phyloP scores from a whole-genome alignment of 2,113 vertebrate genomes.

The Eleginops maclovinus region DNA sequence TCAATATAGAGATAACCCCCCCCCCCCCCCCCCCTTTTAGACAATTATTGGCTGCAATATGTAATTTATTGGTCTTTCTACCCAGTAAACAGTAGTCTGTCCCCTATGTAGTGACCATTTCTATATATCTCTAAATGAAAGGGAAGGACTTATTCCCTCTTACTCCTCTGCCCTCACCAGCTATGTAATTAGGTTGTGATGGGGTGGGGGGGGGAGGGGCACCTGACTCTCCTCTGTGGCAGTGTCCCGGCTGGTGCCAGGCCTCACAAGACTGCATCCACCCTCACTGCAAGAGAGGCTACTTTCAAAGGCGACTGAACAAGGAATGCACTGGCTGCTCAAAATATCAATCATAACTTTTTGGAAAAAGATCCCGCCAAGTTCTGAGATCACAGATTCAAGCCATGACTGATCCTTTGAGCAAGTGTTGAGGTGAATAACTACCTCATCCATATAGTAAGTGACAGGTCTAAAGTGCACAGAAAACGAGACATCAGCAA shows the following conservation, averaged over 20 bases:
- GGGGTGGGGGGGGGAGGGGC: too few species aligned
- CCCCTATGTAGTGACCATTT: constrained; percentile 5
- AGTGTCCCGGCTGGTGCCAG: constrained; percentile 36
- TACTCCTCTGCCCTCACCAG: constrained; percentile 42
- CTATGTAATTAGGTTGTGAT: constrained; percentile 71
- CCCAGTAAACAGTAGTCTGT: neutral
- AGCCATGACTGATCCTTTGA: constrained; percentile 43
- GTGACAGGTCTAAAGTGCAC: constrained; percentile 31
- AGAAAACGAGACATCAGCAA: constrained; percentile 31
- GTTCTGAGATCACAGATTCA: constrained; percentile 46
- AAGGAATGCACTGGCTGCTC: constrained; percentile 28
- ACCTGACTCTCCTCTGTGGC: constrained; percentile 50
- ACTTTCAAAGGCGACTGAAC: constrained; percentile 18
- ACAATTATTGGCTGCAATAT: neutral
- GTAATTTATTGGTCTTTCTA: neutral
- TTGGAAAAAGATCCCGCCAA: constrained; percentile 30
- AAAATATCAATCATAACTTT: constrained; percentile 43
- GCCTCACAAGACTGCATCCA: constrained; percentile 26
- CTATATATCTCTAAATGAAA: constrained; percentile 61
- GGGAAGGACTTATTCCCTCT: constrained; percentile 57
- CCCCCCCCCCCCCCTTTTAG: too few species aligned
- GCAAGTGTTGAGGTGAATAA: constrained; percentile 25
- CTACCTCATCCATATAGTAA: constrained; percentile 36
- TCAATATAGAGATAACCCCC: too few species aligned
- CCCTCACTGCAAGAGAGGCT: constrained; percentile 12